Conservation (phyloP, 2,888 invertebrate genomes). For the Eupithecia subfuscata region DNA sequence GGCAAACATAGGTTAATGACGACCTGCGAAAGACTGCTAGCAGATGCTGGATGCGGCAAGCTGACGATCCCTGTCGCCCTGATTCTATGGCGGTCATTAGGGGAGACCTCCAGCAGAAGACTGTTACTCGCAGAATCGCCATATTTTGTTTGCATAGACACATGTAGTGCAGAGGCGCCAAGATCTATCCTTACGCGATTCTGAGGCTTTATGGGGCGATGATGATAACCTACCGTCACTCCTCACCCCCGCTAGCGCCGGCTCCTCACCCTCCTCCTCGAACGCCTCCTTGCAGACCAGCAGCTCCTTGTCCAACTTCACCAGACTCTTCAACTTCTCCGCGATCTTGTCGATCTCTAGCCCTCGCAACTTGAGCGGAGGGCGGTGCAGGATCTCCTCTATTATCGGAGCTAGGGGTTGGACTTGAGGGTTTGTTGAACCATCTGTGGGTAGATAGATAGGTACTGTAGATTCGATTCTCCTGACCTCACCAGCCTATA, state of each 20-base stretch:
- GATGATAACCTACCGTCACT: constrained; percentile 47
- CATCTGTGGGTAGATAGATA: neutral
- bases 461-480: no score
- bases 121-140: no score
- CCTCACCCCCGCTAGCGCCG: constrained; percentile 18
- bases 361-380: constrained; percentile 60
- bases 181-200: no score
- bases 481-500: no score
- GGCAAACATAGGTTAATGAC: no score
- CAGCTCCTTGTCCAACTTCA: constrained; percentile 67
- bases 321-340: constrained; percentile 73
- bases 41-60: no score
- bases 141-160: no score
- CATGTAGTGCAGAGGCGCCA: no score
- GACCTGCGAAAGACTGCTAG: no score
- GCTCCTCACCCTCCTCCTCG: constrained; percentile 51
- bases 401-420: constrained; percentile 75
- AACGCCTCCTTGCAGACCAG: constrained; percentile 71
- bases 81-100: no score
- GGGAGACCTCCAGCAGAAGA: no score
- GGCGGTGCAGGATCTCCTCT: constrained; percentile 70
- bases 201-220: neutral
- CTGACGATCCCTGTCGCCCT: no score
- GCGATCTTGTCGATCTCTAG: constrained; percentile 78
- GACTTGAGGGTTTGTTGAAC: constrained; percentile 30